These are phyloP conservation scores for Eristalinus sepulchralis DNA, from an alignment of 2,888 invertebrate species.

Conservation along the genomic window DNA sequence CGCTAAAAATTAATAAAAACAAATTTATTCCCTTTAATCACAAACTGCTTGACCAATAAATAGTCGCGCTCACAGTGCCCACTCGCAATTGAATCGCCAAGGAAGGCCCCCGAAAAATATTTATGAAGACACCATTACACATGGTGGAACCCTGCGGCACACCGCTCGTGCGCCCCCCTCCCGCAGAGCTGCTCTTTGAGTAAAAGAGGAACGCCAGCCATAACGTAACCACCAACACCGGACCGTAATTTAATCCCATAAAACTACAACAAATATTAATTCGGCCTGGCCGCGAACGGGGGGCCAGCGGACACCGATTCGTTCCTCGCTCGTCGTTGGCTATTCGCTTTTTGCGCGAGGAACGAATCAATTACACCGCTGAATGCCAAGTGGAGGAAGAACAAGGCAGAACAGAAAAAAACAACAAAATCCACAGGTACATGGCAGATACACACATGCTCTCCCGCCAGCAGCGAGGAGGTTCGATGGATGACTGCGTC, in stretches of 20 bases:
- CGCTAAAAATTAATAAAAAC: slow-evolving; percentile 64
- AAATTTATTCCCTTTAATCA: slow-evolving; percentile 68
- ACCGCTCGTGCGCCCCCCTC: slow-evolving; percentile 52
- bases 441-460: slow-evolving; percentile 28
- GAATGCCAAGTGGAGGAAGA: slow-evolving; percentile 37
- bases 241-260: slow-evolving; percentile 70
- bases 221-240: slow-evolving; percentile 58
- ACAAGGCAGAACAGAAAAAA: slow-evolving; percentile 11
- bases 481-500: slow-evolving; percentile 47
- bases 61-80: slow-evolving; percentile 54
- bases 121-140: slow-evolving; percentile 69
- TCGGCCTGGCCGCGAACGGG: slow-evolving; percentile 24
- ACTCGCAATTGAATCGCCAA: slow-evolving; percentile 59
- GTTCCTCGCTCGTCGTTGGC: slow-evolving; percentile 31
- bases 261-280: slow-evolving; percentile 69
- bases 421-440: slow-evolving; percentile 44
- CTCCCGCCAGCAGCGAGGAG: not conserved
- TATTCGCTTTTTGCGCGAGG: slow-evolving; percentile 63
- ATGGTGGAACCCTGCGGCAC: slow-evolving; percentile 60
- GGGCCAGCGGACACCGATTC: not conserved
- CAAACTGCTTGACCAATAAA: slow-evolving; percentile 62
- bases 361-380: slow-evolving; percentile 69
- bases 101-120: slow-evolving; percentile 24
- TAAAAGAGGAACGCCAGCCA: slow-evolving; percentile 8
- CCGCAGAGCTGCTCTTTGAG: slow-evolving; percentile 55